These are phyloP conservation scores for Pseudonaja textilis DNA, from an alignment of 2,113 vertebrate genomes.

Conservation along the genomic window DNA sequence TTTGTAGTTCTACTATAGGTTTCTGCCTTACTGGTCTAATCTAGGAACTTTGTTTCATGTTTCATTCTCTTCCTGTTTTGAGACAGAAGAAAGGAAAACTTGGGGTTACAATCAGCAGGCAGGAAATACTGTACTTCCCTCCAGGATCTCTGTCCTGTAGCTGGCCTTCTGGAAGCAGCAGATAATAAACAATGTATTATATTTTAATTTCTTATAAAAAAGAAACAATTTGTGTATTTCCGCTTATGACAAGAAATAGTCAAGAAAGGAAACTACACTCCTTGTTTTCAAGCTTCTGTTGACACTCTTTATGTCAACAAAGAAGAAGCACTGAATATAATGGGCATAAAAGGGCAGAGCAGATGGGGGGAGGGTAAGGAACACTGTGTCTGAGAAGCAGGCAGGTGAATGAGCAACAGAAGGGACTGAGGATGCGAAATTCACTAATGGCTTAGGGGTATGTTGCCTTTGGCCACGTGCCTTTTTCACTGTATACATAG, in stretches of 20 bases:
- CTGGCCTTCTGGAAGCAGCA: conserved; percentile 7
- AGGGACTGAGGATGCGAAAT: not conserved
- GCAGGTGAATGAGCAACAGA: not conserved
- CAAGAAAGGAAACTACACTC: not conserved
- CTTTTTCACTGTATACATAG: not conserved
- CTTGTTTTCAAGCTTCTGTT: not conserved
- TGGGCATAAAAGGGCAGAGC: not conserved
- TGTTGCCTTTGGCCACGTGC: not conserved
- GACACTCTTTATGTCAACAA: not conserved
- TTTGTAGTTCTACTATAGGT: not conserved
- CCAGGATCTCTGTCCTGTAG: conserved; percentile 6
- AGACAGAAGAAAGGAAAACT: not conserved
- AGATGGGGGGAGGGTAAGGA: not conserved
- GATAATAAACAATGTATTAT: not conserved
- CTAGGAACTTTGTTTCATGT: not conserved
- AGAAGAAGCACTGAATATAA: not conserved
- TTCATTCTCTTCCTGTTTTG: not conserved
- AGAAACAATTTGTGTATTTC: not conserved
- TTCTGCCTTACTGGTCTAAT: not conserved
- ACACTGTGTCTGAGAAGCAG: not conserved
- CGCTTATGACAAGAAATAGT: not conserved
- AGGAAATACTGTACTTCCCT: conserved; percentile 11
- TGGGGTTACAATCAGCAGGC: not conserved
- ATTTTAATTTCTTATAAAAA: not conserved
- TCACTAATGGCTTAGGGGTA: not conserved